Evolutionary conservation across 2,797 vertebrate genomes (phyloP), one percentile per base, ranked within the genome.

Genomic region (Crax fasciolata): DNA sequence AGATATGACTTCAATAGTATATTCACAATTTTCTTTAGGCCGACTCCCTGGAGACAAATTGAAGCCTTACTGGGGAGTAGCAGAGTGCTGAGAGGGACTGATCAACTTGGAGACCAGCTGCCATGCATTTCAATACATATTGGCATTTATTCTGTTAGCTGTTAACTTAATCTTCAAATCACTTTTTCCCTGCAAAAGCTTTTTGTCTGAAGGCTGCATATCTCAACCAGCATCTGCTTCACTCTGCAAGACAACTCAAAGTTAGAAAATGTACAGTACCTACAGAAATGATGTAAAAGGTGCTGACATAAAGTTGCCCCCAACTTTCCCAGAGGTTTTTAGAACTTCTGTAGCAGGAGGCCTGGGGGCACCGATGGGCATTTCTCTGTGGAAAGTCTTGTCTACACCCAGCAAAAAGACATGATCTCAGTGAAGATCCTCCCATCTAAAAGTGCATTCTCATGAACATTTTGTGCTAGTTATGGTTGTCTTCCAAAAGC

Each of bases 391-490:
- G 38, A 41, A 74, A 27, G 12, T 49, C 13, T 35, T 75, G 43
- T 32, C 35, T 41, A 5, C 15, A 57, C 24, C 32, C 39, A 68
- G 46, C 49, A 78, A 62, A 27, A 61, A 58, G 10, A 5, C 10
- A 55, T 32, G 32, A 55, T 35, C 43, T 73, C 57, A 32, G 0
- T 5, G 28, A 68, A 55, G 68, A 55, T 7, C 52, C 3, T 52
- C 6, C 12, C 43, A 4, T 25, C 46, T 57, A 51, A 54, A 91
- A 4, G 18, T 84, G 35, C 61, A 11, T 7, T 62, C 11, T 54
- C 28, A 1, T 13, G 9, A 20, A 28, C 0, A 1, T 3, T 18
- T 46, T 51, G n/a, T 17, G 39, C 44, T 59, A 4, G 32, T 32
- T 87, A 13, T 12, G 15, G 25, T 28, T 59, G 30, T 35, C 38